A percentile compares a stretch with the other conserved stretches of the same genome.
Conservation (phyloP, 2,888 invertebrate species). For the Gastracanthus pulcherrimus region DNA sequence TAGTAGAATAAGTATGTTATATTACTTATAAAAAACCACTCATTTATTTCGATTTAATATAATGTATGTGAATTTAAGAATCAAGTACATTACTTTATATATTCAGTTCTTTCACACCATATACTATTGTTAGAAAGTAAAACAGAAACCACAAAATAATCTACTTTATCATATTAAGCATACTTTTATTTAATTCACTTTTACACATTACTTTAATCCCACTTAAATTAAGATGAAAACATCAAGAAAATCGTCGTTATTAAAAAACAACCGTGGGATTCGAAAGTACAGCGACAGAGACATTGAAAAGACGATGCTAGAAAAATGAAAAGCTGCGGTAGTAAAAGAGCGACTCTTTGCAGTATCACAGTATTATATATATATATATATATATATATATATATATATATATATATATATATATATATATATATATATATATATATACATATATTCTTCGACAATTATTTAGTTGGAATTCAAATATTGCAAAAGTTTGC, state of each 20-base stretch:
- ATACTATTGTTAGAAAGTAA: not conserved
- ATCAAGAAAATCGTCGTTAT: not conserved
- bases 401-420: not conserved
- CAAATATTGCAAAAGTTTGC: conserved; percentile 5
- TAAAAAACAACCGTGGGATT: conserved; percentile 30
- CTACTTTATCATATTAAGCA: not conserved
- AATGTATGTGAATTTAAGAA: too few species aligned
- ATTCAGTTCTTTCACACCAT: too few species aligned
- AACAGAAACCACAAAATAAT: not conserved
- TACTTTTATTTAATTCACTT: not conserved
- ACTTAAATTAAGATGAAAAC: not conserved
- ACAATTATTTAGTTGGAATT: conserved; percentile 9
- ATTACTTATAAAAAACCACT: too few species aligned
- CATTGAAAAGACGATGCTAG: not conserved
- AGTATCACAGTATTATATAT: not conserved
- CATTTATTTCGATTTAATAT: too few species aligned
- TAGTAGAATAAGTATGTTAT: too few species aligned
- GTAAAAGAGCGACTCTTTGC: not conserved
- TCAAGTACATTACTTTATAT: too few species aligned
- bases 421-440: not conserved
- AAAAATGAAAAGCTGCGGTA: not conserved
- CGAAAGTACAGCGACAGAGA: conserved; percentile 13
- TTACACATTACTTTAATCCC: not conserved
- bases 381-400: not conserved
- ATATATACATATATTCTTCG: not conserved